A percentile compares a stretch with the other conserved stretches of the same genome.
These are phyloP conservation scores for Euplagia quadripunctaria DNA, from an alignment of 2,888 invertebrate genomes.

Conservation along the genomic window DNA sequence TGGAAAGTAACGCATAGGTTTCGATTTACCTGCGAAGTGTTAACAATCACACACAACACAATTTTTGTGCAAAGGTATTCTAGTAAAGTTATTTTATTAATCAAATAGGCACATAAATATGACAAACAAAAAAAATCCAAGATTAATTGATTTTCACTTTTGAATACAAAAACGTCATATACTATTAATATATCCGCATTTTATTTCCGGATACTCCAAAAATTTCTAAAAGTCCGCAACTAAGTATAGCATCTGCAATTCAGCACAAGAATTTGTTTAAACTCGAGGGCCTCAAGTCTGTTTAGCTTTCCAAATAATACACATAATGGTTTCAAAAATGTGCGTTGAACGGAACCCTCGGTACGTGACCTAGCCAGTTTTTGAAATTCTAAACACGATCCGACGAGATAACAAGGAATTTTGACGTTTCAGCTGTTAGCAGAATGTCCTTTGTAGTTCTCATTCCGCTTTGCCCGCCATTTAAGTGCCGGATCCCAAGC, in stretches of 20 bases:
- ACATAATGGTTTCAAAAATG: slow-evolving; percentile 25
- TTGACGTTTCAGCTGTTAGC: slow-evolving; percentile 55
- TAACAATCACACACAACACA: no score
- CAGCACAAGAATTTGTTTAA: not conserved
- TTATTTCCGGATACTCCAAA: not conserved
- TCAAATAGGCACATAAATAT: no score
- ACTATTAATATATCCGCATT: not conserved
- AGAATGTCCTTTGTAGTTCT: slow-evolving; percentile 54
- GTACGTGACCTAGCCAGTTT: slow-evolving; percentile 38
- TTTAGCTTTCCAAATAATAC: slow-evolving; percentile 22
- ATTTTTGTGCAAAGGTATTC: no score
- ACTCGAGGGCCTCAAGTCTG: not conserved
- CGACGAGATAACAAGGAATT: slow-evolving; percentile 59
- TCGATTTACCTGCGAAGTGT: no score
- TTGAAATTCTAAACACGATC: slow-evolving; percentile 58
- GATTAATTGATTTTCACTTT: no score
- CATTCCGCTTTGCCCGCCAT: slow-evolving; percentile 48
- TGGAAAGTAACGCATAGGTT: no score
- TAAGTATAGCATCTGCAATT: not conserved
- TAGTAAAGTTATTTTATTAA: no score
- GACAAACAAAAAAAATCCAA: no score
- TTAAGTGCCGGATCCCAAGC: slow-evolving; percentile 45
- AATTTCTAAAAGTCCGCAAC: not conserved
- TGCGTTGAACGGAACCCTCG: slow-evolving; percentile 14
- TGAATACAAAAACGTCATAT: not conserved